Base-by-base conservation (phyloP, 2,113 vertebrate genomes). In the Panthera leo region DNA sequence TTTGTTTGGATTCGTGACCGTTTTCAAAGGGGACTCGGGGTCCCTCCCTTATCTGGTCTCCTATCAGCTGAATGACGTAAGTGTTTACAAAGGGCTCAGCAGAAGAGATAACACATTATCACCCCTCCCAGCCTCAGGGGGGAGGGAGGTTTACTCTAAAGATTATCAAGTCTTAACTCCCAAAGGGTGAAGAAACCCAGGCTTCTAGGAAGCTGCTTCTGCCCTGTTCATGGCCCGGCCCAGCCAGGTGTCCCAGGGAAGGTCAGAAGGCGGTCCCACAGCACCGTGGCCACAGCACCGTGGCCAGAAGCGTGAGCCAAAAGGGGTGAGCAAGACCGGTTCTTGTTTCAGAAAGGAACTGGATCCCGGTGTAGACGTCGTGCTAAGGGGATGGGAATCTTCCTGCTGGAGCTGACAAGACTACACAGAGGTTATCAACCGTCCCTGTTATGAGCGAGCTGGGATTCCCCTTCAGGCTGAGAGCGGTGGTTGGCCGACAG, bases 31-130 rank as follows among this genome's bases (percentile, higher is more conserved):
- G 91, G 96, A 55, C 4, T 0, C 71, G 34, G 1, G 0, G 5
- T 19, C 75, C 55, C 42, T 25, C 55, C 48, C 85, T 84, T 95
- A 88, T 96, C 98, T 95, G 14, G 27, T 91, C 79, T 93, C 55
- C 5, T 55, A 93, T 98, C 93, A 5, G 68, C 71, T n/a, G 55
- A 36, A 19, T 63, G 75, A 45, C 42, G 58, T 15, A 21, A 31
- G 29, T 97, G 85, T 93, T 94, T 94, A 53, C 21, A 85, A 58
- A 90, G 86, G 75, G 61, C 95, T 94, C 78, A 27, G 55, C 73
- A 5, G 94, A 42, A 7, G 80, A 3, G 10, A 96, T 78, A 78
- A n/a, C 10, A 0, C 92, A 0, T 97, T 95, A 93, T 96, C 91
- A 27, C 91, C 0, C 0, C 85, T 94, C 82, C 92, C 82, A 0